A percentile compares a stretch with the other conserved stretches of the same genome.
phyloP scores from a whole-genome alignment of 2,888 invertebrate genomes.

The Pelosia muscerda region DNA sequence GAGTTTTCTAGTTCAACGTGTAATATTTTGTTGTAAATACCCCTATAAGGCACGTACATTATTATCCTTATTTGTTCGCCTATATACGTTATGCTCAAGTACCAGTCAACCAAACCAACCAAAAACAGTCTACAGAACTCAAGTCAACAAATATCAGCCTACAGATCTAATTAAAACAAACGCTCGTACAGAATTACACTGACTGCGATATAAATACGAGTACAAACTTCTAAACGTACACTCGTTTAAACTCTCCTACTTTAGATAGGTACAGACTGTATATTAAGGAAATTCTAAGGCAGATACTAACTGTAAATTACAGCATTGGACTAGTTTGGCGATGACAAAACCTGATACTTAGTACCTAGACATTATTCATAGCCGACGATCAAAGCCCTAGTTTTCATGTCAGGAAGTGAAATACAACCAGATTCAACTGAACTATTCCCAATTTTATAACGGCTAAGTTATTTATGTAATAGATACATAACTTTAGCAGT shows the following conservation, averaged over 20 bases:
- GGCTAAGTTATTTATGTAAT: slow-evolving; percentile 51
- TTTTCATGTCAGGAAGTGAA: slow-evolving; percentile 58
- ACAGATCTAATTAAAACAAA: neutral
- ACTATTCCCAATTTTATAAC: slow-evolving; percentile 60
- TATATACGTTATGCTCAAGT: too few relatives aligned
- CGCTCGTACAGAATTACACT: neutral
- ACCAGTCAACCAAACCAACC: too few relatives aligned
- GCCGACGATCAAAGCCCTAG: slow-evolving; percentile 51
- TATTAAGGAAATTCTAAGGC: slow-evolving; percentile 50
- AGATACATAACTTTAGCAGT: slow-evolving; percentile 31
- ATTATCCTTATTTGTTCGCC: too few relatives aligned
- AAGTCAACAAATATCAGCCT: too few relatives aligned
- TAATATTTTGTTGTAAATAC: too few relatives aligned
- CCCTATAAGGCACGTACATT: too few relatives aligned
- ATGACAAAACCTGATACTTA: slow-evolving; percentile 50
- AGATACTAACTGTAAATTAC: slow-evolving; percentile 41
- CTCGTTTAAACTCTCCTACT: slow-evolving; percentile 44
- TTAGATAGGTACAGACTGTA: slow-evolving; percentile 40
- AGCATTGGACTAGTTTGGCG: slow-evolving; percentile 42
- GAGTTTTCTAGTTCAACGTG: too few relatives aligned
- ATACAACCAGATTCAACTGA: slow-evolving; percentile 42
- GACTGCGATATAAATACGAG: neutral
- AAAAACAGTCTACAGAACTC: neutral
- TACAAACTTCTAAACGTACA: slow-evolving; percentile 26
- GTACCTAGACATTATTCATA: slow-evolving; percentile 56